Base-by-base conservation (phyloP, 1,140 invertebrate species). In the Magallana gigas region DNA sequence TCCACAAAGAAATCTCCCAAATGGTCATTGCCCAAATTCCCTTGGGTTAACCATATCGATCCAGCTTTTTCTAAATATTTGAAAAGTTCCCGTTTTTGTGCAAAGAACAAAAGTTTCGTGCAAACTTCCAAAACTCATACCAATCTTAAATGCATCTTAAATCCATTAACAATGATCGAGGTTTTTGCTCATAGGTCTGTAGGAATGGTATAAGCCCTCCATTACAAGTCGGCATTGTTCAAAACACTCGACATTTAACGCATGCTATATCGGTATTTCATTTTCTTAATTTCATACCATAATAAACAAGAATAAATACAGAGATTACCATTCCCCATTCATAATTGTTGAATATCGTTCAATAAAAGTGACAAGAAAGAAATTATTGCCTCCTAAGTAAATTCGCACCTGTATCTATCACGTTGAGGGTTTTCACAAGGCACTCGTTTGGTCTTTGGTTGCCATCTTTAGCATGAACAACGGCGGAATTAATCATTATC, bases 251-350 rank as follows among this genome's bases (percentile, higher is more conserved):
- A 76, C 68, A 36, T 76, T 76, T 76, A 76, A 76, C 68, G 23
- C 68, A 76, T 76, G 68, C 68, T 76, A 23, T 76, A 76, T 76
- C 68, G 68, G 68, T 76, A 76, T 76, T 76, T 76, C 68, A 76
- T 76, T 76, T 76, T 76, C 68, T 76, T 76, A 76, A 76, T 76
- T 76, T 76, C 68, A 76, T 76, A 76, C 68, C 68, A 76, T 76
- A 76, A 76, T 76, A 76, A 76, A 76, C 68, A 76, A 36, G 68
- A 76, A 76, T 76, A 76, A 76, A 76, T 23, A 76, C 12, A 36
- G 68, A 76, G 68, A 76, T 76, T 76, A 76, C 23, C 68, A 76
- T 76, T 76, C 36, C 68, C 68, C 68, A 76, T 76, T 76, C 68
- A 76, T 76, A 76, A 76, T 76, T 76, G 68, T 76, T 76, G 68